Evolutionary conservation across 1,140 invertebrate species (phyloP), one percentile per base, ranked within the genome.

Genomic region (Sipha flava): DNA sequence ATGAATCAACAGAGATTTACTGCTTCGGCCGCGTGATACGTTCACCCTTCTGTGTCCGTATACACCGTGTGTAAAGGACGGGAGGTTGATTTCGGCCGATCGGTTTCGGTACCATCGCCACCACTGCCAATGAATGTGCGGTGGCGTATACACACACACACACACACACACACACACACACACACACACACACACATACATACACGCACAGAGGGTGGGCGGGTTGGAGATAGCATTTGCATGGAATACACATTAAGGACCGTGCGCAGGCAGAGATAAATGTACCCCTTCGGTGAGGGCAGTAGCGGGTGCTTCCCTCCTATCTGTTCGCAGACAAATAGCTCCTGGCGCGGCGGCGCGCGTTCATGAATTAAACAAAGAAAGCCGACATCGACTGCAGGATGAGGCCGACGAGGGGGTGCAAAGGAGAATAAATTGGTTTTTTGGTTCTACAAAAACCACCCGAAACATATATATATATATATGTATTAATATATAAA

Each of bases 361-460:
- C 52, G 52, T 59, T 77, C 73, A 77, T 77, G 73, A 77, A 77
- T 77, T 77, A 77, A 73, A 73, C 70, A 73, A 59, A 77, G 73
- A 77, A 77, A 77, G 59, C 70, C 23, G 31, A 21, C 70, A 18
- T 16, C 43, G 45, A 7, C 40, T 10, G 23, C 21, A 18, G 34
- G 34, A n/a, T n/a, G 16, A 10, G 7, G 1, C 1, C 43, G 18
- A n/a, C 1, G 21, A 3, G 43, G 26, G 26, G 5, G 21, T 21
- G 21, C 16, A 34, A 49, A 54, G 47, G 31, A 73, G 52, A 77
- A 77, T 77, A 77, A 77, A 77, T 77, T 77, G 52, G 73, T 77
- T 77, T 77, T 77, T 77, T 18, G 73, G 52, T 57, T 77, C 52
- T 37, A 23, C 73, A 59, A 77, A 77, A 77, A 57, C 72, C 73